Evolutionary conservation across 2,113 vertebrate species (phyloP).

Genomic region (Tangachromis dhanisi): DNA sequence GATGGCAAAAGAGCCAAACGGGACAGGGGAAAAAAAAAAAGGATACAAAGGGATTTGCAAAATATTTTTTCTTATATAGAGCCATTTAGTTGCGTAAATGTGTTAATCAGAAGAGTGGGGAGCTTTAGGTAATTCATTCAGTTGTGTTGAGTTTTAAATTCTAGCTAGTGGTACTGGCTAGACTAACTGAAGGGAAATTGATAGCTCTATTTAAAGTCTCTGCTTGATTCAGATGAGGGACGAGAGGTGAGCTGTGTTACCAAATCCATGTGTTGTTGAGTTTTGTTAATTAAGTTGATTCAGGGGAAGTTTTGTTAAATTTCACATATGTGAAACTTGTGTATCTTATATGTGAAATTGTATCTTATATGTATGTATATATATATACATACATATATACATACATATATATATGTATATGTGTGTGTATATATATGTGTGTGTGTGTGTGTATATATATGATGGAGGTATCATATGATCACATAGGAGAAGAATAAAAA

Average conservation of each 20-base stretch:
- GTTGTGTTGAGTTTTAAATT: not conserved
- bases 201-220: not conserved
- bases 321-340: not conserved
- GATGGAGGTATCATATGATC: not conserved
- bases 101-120: not conserved
- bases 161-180: not conserved
- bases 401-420: rapidly evolving
- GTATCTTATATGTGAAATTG: not conserved
- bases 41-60: not conserved
- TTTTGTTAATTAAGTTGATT: not conserved
- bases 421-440: rapidly evolving
- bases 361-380: too few species aligned
- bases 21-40: not conserved
- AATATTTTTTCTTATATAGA: not conserved
- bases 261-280: not conserved
- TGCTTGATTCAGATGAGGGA: too few species aligned
- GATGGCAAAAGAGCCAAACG: not conserved
- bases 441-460: rapidly evolving
- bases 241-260: too few species aligned
- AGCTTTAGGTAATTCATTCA: not conserved
- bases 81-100: not conserved
- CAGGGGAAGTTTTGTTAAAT: not conserved
- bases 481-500: not conserved
- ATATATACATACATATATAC: rapidly evolving
- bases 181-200: not conserved